Evolutionary conservation across 2,888 invertebrate species (phyloP), one percentile per base, ranked within the genome.

Genomic region (Coecobrya sp.): DNA sequence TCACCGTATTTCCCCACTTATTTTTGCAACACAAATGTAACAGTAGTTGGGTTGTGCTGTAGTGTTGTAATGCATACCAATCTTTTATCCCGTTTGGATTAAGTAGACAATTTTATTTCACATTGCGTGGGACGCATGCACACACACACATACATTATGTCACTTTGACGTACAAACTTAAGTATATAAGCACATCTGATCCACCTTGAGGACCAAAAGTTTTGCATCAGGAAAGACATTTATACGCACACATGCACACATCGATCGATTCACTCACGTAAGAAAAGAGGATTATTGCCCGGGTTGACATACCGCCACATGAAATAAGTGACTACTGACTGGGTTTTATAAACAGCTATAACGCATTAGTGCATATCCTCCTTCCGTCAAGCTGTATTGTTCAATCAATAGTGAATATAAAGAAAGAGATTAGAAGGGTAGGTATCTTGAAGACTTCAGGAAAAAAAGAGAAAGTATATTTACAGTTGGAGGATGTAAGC

Each of bases 171-270:
- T 49, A n/a, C n/a, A n/a, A n/a, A n/a, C n/a, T n/a, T n/a, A 49
- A 76, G 76, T 25, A 49, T 76, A 11, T 76, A 76, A 49, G 25
- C 49, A 76, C 45, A n/a, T 19, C 55, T n/a, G 42, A 73, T 73
- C 45, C 22, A 19, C 4, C 0, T 25, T 22, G 0, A 49, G 25
- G 76, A 49, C 7, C 36, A 76, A 25, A 30, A 49, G 73, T 36
- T 73, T 42, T 73, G 45, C 42, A 42, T 42, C 45, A 76, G 45
- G 49, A 49, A 25, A 76, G 19, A 76, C 76, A 49, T 16, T 73
- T 73, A 73, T 1, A 73, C 42, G 1, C 25, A 73, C 70, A 36
- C 10, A 22, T 3, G 22, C 0, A 36, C n/a, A 2, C 19, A 70
- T 36, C 22, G 8, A 45, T 10, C 25, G 49, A 76, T 76, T 49